Conservation (phyloP, 2,888 invertebrate genomes). For the Blastobasis adustella region DNA sequence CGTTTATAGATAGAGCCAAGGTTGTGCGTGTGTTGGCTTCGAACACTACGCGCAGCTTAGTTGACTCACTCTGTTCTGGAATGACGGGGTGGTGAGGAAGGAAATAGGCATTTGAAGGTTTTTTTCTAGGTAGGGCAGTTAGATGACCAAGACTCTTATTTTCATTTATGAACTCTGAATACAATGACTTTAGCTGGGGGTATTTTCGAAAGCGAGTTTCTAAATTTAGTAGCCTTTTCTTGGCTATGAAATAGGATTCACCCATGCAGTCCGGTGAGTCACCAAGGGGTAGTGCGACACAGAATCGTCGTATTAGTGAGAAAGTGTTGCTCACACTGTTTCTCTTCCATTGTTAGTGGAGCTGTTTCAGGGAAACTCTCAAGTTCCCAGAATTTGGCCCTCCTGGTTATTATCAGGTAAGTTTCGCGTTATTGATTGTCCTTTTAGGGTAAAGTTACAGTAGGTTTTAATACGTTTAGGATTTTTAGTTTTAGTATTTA, state of each 20-base stretch:
- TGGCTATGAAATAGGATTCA: conserved; percentile 1
- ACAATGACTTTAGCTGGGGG: neutral
- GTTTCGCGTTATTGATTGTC: neutral
- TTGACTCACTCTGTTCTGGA: neutral
- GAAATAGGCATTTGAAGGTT: neutral
- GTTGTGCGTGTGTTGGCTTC: neutral
- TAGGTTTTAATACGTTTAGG: neutral
- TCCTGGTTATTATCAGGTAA: neutral
- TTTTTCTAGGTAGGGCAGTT: neutral
- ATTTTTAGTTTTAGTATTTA: neutral
- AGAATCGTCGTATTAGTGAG: conserved; percentile 4
- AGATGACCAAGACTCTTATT: neutral
- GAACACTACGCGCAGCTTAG: neutral
- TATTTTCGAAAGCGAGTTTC: conserved; percentile 3
- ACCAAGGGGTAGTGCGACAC: conserved; percentile 6
- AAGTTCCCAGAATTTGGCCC: conserved; percentile 5
- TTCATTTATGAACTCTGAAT: conserved; percentile 2
- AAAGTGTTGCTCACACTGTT: conserved; percentile 5
- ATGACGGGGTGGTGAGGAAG: neutral
- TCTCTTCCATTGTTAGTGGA: neutral
- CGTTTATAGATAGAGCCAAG: conserved; percentile 3
- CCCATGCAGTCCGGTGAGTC: conserved; percentile 2
- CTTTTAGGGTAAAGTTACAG: neutral
- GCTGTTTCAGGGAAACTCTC: neutral
- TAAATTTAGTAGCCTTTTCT: conserved; percentile 1